A percentile compares a stretch with the other conserved stretches of the same genome.
Conservation (phyloP, 2,888 invertebrate species). For the Thymelicus acteon region DNA sequence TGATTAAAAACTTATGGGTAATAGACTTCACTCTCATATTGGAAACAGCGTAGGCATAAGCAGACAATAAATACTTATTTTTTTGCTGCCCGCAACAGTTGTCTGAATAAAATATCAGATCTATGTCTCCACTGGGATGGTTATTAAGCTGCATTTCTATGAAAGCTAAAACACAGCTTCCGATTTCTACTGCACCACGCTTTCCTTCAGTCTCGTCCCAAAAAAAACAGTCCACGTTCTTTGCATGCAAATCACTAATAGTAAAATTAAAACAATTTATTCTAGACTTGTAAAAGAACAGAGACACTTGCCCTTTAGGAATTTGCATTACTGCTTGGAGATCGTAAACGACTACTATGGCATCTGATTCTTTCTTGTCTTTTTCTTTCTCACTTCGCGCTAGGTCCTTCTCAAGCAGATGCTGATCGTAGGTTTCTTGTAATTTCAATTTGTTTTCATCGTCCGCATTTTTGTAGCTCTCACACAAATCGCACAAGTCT, state of each 20-base stretch:
- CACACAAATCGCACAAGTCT: conserved; percentile 46
- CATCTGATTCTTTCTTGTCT: conserved; percentile 1
- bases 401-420: not conserved
- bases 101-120: not conserved
- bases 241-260: no score
- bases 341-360: not conserved
- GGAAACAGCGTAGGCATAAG: conserved; percentile 6
- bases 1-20: conserved; percentile 6
- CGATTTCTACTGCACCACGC: not conserved
- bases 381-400: not conserved
- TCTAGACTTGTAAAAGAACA: conserved; percentile 10
- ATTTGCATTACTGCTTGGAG: not conserved
- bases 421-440: not conserved
- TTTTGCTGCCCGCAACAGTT: conserved; percentile 7
- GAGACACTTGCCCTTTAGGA: not conserved
- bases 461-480: conserved; percentile 36
- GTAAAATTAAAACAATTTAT: not conserved
- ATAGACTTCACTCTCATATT: not conserved
- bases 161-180: not conserved
- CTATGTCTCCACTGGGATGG: not conserved
- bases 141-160: not conserved
- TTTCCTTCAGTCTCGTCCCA: not conserved
- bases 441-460: not conserved
- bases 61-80: not conserved
- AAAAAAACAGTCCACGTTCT: not conserved